Evolutionary conservation across 1,140 invertebrate species (phyloP).

Genomic region (Magallana angulata): DNA sequence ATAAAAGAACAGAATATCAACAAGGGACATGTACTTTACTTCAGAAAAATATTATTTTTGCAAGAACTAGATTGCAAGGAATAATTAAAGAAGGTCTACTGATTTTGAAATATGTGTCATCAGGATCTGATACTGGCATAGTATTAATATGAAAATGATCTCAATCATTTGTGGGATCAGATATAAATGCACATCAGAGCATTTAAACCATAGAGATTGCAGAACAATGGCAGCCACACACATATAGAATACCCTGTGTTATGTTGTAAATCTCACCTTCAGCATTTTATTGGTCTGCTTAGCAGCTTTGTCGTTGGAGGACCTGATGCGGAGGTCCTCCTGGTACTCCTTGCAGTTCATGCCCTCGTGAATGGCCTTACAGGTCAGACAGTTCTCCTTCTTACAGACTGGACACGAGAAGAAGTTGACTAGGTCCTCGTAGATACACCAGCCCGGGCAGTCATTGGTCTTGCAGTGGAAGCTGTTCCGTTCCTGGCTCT

Average conservation of each 20-base stretch:
- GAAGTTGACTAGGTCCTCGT: constrained; percentile 91
- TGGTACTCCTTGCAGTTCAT: constrained; percentile 93
- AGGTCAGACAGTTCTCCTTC: constrained; percentile 91
- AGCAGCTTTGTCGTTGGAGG: constrained; percentile 84
- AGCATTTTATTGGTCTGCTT: constrained; percentile 89
- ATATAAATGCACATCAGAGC: no score
- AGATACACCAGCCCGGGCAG: constrained; percentile 94
- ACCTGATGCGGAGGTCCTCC: constrained; percentile 86
- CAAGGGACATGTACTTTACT: neutral
- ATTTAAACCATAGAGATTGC: no score
- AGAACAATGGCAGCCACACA: no score
- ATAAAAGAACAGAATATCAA: neutral
- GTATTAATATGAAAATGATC: no score
- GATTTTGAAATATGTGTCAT: no score
- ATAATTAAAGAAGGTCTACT: no score
- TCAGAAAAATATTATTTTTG: neutral
- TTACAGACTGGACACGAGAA: constrained; percentile 92
- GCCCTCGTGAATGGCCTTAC: constrained; percentile 92
- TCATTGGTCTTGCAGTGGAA: constrained; percentile 95
- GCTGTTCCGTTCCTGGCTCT: constrained; percentile 89
- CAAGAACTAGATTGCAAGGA: no score
- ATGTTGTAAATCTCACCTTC: constrained; percentile 80
- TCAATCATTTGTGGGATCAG: no score
- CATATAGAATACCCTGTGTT: no score
- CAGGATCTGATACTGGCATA: no score